A percentile compares a stretch with the other conserved stretches of the same genome.
Evolutionary conservation across 2,797 vertebrate genomes (phyloP).

Genomic region (Avahi laniger): DNA sequence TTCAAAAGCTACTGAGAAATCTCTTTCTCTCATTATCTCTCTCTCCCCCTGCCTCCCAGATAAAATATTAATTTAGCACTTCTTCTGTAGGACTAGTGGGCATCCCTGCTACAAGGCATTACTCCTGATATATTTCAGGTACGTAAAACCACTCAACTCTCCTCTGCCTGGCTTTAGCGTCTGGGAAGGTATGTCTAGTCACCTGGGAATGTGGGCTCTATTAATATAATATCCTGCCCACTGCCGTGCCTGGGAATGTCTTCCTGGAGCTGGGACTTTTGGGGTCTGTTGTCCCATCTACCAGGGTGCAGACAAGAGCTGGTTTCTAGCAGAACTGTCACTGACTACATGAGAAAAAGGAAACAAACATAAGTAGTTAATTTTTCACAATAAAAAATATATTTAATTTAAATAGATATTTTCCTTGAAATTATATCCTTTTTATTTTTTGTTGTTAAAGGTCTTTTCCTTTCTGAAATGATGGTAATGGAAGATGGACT

Average conservation of each 20-base stretch:
- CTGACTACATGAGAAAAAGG: neutral
- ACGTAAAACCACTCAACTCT: neutral
- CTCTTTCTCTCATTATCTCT: neutral
- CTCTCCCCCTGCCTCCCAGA: neutral
- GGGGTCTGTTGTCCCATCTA: neutral
- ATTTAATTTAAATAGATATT: neutral
- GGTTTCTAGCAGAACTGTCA: neutral
- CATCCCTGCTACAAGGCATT: neutral
- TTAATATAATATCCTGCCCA: neutral
- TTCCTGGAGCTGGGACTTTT: neutral
- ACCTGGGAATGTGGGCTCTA: neutral
- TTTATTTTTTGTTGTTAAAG: neutral
- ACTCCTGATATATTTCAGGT: neutral
- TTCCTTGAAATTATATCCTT: neutral
- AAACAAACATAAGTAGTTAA: neutral
- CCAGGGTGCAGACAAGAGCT: neutral
- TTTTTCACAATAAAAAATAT: constrained; percentile 5
- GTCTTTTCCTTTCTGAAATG: neutral
- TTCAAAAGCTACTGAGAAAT: neutral
- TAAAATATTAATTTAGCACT: neutral
- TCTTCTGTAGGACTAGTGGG: neutral
- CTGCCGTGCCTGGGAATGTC: neutral
- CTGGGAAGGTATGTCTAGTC: neutral
- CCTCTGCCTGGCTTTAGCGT: neutral
- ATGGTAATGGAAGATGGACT: neutral